Evolutionary conservation across 2,888 invertebrate genomes (phyloP), one percentile per base, ranked within the genome.

Genomic region (Ametastegia equiseti): DNA sequence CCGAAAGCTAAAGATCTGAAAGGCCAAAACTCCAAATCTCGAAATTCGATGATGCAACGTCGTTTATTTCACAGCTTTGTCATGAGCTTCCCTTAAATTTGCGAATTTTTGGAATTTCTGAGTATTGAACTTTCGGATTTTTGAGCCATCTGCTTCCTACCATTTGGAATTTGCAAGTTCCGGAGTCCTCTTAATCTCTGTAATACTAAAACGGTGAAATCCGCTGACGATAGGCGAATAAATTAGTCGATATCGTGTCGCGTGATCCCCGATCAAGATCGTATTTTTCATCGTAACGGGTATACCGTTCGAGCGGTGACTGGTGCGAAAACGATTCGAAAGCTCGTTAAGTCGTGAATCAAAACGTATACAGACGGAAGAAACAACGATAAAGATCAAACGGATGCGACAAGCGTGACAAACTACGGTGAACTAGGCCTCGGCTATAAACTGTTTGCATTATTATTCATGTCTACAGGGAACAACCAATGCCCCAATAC

Each of bases 311-410:
- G 57, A 27, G n/a, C 78, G 78, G 78, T 78, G 78, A 78, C 78
- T 78, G 78, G 39, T 54, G 57, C 78, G 78, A 78, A 63, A 63
- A 78, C 60, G 57, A 57, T 78, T 78, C 63, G 19, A 75, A 27
- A 19, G 6, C 30, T 75, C 75, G 75, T 54, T 75, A 50, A 19
- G 36, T 75, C 54, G 50, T 75, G 54, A 75, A 75, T 75, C 50
- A 54, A 75, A 75, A 71, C 47, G 11, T 30, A 45, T 19, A 39
- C 3, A 47, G 73, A 73, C 73, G 27, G 47, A 11, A 47, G 73
- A 73, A 73, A 73, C 69, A 50, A 57, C 57, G 50, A 73, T 47
- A 73, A 30, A 73, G 50, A 73, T 73, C 75, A 27, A 54, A 54
- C 75, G 54, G 54, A 75, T 47, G 27, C 15, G 71, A 39, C 27